Percentiles rank a stretch among this genome's conserved stretches.
Evolutionary conservation across 2,888 invertebrate genomes (phyloP).

Genomic region (Zhengitettix transpicula): DNA sequence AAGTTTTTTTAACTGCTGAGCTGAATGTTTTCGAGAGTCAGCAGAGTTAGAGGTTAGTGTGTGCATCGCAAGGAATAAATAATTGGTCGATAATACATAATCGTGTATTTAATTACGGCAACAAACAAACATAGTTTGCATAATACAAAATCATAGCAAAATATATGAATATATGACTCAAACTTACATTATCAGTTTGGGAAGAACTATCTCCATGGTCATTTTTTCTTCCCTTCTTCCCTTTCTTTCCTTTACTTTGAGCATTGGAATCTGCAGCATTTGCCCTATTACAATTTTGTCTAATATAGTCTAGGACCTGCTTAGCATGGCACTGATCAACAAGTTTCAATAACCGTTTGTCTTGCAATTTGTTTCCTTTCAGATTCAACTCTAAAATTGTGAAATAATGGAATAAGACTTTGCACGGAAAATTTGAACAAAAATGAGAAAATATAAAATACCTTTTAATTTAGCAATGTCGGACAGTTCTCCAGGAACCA

Average conservation of each 20-base stretch:
- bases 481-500: conserved; percentile 27
- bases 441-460: conserved; percentile 3
- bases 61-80: no score
- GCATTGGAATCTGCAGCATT: conserved; percentile 14
- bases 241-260: conserved; percentile 21
- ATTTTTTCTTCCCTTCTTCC: conserved; percentile 20
- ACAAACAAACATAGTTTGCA: no score
- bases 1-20: no score
- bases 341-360: conserved; percentile 55
- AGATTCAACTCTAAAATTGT: conserved; percentile 47
- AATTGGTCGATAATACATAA: no score
- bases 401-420: neutral
- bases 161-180: no score
- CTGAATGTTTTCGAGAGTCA: no score
- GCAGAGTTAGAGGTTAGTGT: no score
- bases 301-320: conserved; percentile 58
- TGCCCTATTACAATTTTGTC: conserved; percentile 35
- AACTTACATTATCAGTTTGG: neutral
- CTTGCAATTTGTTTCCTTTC: conserved; percentile 54
- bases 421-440: no score
- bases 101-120: no score
- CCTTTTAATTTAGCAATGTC: conserved; percentile 27
- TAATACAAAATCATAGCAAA: no score
- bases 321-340: conserved; percentile 59
- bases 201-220: conserved; percentile 1